Evolutionary conservation across 2,113 vertebrate genomes (phyloP), one percentile per base, ranked within the genome.

Genomic region (Megaceryle maxima): DNA sequence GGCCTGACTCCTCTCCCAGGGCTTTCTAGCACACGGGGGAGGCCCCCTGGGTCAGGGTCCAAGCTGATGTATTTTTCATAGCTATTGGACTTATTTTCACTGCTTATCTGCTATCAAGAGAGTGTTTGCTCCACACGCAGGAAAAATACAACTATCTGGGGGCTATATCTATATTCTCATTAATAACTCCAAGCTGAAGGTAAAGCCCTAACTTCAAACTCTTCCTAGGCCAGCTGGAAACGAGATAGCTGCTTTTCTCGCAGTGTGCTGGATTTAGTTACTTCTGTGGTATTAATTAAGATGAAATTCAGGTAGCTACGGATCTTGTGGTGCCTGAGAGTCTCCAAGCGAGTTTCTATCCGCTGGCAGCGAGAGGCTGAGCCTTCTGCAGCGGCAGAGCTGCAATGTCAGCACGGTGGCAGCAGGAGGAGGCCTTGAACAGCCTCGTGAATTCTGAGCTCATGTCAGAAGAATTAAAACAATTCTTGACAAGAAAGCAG

Each of bases 361-460:
- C 17, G 1, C 41, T 24, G 0, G 4, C 29, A 12, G 4, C 1
- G 44, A 3, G 13, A 2, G 68, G 46, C 44, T 33, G 68, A 62
- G 33, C n/a, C 17, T 6, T 19, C 46, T 11, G 59, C 2, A 5
- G 26, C 0, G 16, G 7, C 16, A 19, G 11, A 50, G 35, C 21
- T 85, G 94, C 46, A 48, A 2, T 66, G 3, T 24, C 53, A 2
- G 79, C 69, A 9, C 3, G 4, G 1, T 3, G 66, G 6, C 94
- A 82, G 95, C 76, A 79, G 88, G 81, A 93, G 95, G 92, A 59
- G 21, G 83, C 80, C 64, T 59, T 94, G 56, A 16, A 5, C 3
- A 77, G 83, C 16, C 94, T 56, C 80, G 10, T 41, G 55, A 43
- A 7, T 13, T 16, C 25, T 2, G 19, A 8, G 15, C 4, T 72